Evolutionary conservation across 2,113 vertebrate genomes (phyloP).

Genomic region (Leptodactylus fuscus): DNA sequence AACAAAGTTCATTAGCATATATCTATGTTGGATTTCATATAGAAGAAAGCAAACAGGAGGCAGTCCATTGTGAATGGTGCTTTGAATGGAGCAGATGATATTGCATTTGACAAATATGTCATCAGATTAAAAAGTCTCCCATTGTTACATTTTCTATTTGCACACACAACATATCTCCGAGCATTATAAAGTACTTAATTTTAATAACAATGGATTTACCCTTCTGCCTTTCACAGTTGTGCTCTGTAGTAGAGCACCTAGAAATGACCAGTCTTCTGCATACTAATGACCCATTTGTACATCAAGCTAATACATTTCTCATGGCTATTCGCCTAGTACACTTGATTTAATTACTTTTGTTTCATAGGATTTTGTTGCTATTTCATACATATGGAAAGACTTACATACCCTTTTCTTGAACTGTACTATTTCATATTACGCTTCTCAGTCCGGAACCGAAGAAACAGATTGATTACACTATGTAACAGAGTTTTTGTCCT

Average conservation of each 20-base stretch:
- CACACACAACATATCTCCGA: neutral
- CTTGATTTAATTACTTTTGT: conserved; percentile 36
- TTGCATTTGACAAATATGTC: conserved; percentile 17
- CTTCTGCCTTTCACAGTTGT: conserved; percentile 2
- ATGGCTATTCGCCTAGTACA: conserved; percentile 31
- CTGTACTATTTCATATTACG: neutral
- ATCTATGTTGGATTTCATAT: neutral
- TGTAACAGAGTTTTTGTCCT: too few relatives aligned
- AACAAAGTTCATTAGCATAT: neutral
- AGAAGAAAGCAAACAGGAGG: neutral
- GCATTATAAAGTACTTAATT: conserved; percentile 32
- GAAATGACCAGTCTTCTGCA: conserved; percentile 12
- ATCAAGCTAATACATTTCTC: conserved; percentile 8
- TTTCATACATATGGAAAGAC: conserved; percentile 20
- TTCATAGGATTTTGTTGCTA: neutral
- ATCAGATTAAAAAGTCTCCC: conserved; percentile 29
- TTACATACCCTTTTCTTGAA: neutral
- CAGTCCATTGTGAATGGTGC: neutral
- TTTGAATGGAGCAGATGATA: neutral
- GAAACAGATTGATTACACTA: neutral
- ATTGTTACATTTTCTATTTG: conserved; percentile 3
- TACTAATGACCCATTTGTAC: conserved; percentile 33
- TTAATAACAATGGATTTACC: conserved; percentile 13
- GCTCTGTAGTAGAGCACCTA: conserved; percentile 11
- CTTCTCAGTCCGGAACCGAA: neutral